A percentile compares a stretch with the other conserved stretches of the same genome.
phyloP scores from a whole-genome alignment of 1,140 invertebrate species.

The Plodia interpunctella region DNA sequence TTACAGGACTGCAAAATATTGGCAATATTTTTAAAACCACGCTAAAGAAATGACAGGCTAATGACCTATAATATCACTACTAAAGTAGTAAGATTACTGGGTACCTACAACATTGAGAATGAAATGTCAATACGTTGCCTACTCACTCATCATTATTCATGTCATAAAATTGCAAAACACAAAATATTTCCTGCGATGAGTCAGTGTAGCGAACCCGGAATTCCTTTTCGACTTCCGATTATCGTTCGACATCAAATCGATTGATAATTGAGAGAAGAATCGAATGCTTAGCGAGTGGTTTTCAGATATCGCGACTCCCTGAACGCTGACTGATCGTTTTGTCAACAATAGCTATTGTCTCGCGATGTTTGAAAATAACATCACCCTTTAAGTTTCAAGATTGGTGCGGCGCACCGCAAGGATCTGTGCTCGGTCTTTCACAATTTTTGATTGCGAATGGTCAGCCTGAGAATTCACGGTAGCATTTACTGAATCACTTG shows the following conservation, averaged over 20 bases:
- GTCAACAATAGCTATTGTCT: conserved; percentile 60
- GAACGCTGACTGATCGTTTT: conserved; percentile 46
- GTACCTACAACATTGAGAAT: background rate
- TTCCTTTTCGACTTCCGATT: conserved; percentile 27
- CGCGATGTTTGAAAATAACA: conserved; percentile 52
- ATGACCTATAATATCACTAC: too few species aligned
- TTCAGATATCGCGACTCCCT: conserved; percentile 31
- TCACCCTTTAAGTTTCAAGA: conserved; percentile 24
- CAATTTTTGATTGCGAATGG: background rate
- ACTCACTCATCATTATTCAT: conserved; percentile 1
- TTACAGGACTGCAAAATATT: too few species aligned
- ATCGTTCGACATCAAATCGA: conserved; percentile 34
- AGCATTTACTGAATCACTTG: too few species aligned
- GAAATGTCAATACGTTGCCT: background rate
- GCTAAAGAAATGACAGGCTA: too few species aligned
- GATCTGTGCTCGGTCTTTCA: background rate
- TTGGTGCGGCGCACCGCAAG: background rate
- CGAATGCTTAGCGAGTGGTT: conserved; percentile 25
- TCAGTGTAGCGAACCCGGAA: background rate
- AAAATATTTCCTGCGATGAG: conserved; percentile 1
- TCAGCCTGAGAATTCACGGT: too few species aligned
- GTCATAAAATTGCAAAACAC: background rate
- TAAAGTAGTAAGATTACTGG: too few species aligned
- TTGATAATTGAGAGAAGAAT: conserved; percentile 40
- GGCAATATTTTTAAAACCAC: background rate